phyloP scores from a whole-genome alignment of 2,113 vertebrate species.

The Myotis lucifugus region DNA sequence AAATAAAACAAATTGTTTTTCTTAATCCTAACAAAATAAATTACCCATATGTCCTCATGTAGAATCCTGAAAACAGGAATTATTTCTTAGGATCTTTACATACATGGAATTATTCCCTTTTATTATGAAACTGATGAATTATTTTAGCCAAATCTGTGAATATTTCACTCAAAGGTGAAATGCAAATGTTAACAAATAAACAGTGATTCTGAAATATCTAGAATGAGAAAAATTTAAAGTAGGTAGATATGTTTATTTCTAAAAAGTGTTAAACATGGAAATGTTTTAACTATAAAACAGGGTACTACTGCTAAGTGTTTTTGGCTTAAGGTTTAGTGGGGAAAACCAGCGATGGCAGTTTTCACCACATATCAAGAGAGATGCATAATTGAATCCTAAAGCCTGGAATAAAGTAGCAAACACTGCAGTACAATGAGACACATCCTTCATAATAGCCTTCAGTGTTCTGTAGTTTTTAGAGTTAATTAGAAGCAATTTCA shows the following conservation, averaged over 20 bases:
- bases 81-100: neutral
- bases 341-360: neutral
- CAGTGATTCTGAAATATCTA: neutral
- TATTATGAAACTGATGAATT: neutral
- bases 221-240: neutral
- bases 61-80: neutral
- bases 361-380: neutral
- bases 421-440: neutral
- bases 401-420: neutral
- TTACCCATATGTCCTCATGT: neutral
- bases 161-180: constrained; percentile 54
- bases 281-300: constrained; percentile 22
- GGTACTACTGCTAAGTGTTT: neutral
- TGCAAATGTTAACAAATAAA: neutral
- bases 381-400: neutral
- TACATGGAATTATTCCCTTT: constrained; percentile 6
- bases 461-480: constrained; percentile 48
- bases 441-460: constrained; percentile 7
- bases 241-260: neutral
- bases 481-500: constrained; percentile 67
- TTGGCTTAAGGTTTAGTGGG: neutral
- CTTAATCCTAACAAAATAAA: neutral
- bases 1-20: neutral
- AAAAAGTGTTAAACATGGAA: neutral
- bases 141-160: neutral